Evolutionary conservation across 2,113 vertebrate species (phyloP), one percentile per base, ranked within the genome.

Genomic region (Ovibos moschatus): DNA sequence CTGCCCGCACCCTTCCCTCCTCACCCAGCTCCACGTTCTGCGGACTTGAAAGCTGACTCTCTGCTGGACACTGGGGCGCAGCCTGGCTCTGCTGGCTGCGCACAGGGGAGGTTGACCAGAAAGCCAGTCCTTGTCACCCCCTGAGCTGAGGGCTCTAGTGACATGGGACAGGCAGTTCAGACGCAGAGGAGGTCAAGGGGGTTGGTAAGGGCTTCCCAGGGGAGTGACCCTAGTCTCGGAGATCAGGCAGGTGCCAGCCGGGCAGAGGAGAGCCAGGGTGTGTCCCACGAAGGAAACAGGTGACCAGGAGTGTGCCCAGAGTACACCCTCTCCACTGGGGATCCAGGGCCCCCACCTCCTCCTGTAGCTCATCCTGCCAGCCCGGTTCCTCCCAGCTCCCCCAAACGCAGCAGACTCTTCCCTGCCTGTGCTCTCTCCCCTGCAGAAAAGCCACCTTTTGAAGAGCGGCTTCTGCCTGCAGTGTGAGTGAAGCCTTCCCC

Each of bases 321-420:
- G 58, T 2, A 14, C 36, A 13, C 1, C 1, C 25, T 8, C 6
- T 30, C 25, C 76, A 0, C 53, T 4, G 36, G 4, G 60, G 40
- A 33, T 12, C 62, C 57, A 14, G 47, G 36, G 6, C 12, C 83
- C 4, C 33, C 11, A 0, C 36, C 17, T 67, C 67, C 62, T 3
- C 27, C 33, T 2, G 0, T 0, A 2, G 16, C 45, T 58, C 71
- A 8, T 27, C 76, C 21, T 0, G 0, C 14, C 10, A 1, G 12
- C 10, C 19, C 2, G 0, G 14, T 19, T 50, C 17, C 30, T 33
- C 58, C 14, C 5, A 2, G 19, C 23, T 0, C 10, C 11, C 43
- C 6, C 47, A 23, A 13, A 17, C 0, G 3, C 78, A 25, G 81
- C 47, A 2, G 19, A 40, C 15, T 9, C 40, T 4, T 1, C 14